Evolutionary conservation across 2,888 invertebrate species (phyloP).

Genomic region (Dryobota labecula): DNA sequence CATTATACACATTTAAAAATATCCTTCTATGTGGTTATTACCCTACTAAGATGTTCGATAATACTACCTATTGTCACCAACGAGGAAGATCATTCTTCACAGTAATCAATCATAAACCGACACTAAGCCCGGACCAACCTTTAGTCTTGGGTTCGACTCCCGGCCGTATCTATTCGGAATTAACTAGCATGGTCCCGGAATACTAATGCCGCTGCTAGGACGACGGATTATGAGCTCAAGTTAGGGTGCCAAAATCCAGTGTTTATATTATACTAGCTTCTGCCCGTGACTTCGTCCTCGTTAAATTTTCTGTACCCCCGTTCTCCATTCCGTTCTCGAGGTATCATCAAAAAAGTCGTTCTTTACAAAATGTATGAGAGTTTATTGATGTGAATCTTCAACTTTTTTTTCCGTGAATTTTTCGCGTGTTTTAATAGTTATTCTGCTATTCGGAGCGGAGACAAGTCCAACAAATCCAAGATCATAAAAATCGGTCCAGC

Average conservation of each 20-base stretch:
- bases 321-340: no score
- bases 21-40: neutral
- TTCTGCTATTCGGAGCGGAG: no score
- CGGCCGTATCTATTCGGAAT: conserved; percentile 23
- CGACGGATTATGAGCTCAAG: neutral
- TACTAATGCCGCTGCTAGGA: conserved; percentile 16
- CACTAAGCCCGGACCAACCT: conserved; percentile 17
- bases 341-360: no score
- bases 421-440: no score
- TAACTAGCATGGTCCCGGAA: conserved; percentile 9
- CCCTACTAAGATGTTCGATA: neutral
- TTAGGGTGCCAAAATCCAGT: neutral
- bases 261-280: neutral
- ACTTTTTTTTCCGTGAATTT: no score
- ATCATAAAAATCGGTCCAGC: no score
- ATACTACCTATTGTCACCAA: neutral
- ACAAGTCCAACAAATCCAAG: no score
- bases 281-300: no score
- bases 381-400: no score
- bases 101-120: conserved; percentile 36
- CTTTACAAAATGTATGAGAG: no score
- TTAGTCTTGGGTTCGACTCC: conserved; percentile 27
- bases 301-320: no score
- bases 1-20: neutral
- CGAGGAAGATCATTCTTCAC: neutral